phyloP scores from a whole-genome alignment of 2,888 invertebrate species.

The Tachina grossa region DNA sequence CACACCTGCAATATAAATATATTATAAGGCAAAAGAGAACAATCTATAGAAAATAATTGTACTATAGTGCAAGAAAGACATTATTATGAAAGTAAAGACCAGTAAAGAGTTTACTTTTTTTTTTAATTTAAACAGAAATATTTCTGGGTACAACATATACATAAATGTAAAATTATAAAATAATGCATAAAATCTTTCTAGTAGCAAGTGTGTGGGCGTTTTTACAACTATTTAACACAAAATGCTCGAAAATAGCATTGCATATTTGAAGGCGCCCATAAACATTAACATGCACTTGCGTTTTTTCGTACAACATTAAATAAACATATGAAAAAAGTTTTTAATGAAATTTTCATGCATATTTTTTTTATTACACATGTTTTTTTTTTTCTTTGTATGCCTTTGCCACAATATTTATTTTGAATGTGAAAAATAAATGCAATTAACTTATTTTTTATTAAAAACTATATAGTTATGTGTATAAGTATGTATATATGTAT shows the following conservation, averaged over 20 bases:
- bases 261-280: not conserved
- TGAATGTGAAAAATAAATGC: not conserved
- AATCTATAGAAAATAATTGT: not conserved
- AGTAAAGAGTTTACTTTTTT: not conserved
- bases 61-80: not conserved
- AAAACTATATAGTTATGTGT: no score
- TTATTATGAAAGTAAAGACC: not conserved
- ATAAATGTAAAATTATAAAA: no score
- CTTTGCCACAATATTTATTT: not conserved
- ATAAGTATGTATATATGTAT: no score
- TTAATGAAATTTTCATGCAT: conserved; percentile 52
- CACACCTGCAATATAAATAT: not conserved
- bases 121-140: not conserved
- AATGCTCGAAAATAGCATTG: not conserved
- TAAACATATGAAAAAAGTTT: conserved; percentile 17
- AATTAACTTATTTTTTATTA: no score
- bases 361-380: not conserved
- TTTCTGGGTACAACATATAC: not conserved
- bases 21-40: not conserved
- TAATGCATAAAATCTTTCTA: not conserved
- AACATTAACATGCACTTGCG: not conserved
- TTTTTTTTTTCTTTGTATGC: conserved; percentile 6
- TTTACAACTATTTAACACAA: not conserved
- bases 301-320: conserved; percentile 1
- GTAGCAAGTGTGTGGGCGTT: not conserved